Evolutionary conservation across 2,888 invertebrate species (phyloP).

Genomic region (Eulithis testata): DNA sequence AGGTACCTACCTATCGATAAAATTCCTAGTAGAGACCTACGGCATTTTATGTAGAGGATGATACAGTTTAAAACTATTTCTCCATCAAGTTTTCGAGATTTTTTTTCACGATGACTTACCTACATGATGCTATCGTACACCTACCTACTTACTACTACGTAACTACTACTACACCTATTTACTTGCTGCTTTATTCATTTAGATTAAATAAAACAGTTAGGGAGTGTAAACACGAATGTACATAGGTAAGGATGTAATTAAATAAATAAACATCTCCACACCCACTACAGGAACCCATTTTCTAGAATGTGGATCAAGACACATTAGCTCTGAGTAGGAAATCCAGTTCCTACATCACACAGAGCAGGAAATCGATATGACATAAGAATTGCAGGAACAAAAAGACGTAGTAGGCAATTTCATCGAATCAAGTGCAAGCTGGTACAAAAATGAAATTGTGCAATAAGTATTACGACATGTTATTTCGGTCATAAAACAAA

Average conservation of each 20-base stretch:
- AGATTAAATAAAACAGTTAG: too few species aligned
- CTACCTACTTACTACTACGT: too few species aligned
- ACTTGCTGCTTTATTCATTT: too few species aligned
- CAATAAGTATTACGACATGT: conserved; percentile 34
- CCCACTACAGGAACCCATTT: conserved; percentile 30
- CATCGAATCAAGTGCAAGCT: conserved; percentile 41
- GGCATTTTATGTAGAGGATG: too few species aligned
- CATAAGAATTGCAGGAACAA: conserved; percentile 48
- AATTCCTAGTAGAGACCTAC: too few species aligned
- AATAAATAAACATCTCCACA: conserved; percentile 12
- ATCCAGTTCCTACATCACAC: conserved; percentile 39
- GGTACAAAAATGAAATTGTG: conserved; percentile 51
- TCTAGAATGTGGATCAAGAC: conserved; percentile 30
- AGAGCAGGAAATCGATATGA: conserved; percentile 44
- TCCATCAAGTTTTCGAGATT: too few species aligned
- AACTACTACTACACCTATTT: too few species aligned
- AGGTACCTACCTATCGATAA: too few species aligned
- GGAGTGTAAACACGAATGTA: neutral
- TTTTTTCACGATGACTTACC: too few species aligned
- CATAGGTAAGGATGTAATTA: neutral
- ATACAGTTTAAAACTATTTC: too few species aligned
- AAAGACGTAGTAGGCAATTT: conserved; percentile 34
- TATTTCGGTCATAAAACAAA: conserved; percentile 52
- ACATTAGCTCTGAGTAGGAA: conserved; percentile 30
- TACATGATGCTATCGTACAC: too few species aligned